phyloP scores from a whole-genome alignment of 2,888 invertebrate species.

The Phytoseiulus persimilis region DNA sequence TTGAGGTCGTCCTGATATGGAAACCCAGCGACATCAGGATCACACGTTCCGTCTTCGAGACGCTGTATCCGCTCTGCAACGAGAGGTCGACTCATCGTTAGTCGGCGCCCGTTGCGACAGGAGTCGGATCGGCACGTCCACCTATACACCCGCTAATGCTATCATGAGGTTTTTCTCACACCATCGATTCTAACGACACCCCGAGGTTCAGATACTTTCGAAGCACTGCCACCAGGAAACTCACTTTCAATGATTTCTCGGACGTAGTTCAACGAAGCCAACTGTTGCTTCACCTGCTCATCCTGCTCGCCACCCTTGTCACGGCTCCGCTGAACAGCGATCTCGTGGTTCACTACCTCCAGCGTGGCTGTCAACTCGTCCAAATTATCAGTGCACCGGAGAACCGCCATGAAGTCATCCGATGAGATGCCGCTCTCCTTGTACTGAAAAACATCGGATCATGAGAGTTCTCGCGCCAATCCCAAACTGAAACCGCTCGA shows the following conservation, averaged over 20 bases:
- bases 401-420: slow-evolving; percentile 73
- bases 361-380: slow-evolving; percentile 74
- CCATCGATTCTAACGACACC: too few species aligned
- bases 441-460: slow-evolving; percentile 58
- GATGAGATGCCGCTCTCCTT: slow-evolving; percentile 66
- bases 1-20: slow-evolving; percentile 32
- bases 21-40: not conserved
- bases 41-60: slow-evolving; percentile 36
- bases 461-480: not conserved
- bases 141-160: too few species aligned
- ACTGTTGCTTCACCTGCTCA: slow-evolving; percentile 69
- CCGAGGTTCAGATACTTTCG: too few species aligned
- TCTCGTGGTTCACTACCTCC: slow-evolving; percentile 70
- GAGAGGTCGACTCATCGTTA: not conserved
- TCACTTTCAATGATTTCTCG: slow-evolving; percentile 62
- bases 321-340: slow-evolving; percentile 63
- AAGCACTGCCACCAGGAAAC: slow-evolving; percentile 48
- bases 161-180: too few species aligned
- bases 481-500: not conserved
- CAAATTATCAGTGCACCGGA: slow-evolving; percentile 67
- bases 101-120: too few species aligned
- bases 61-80: slow-evolving; percentile 17
- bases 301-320: slow-evolving; percentile 78
- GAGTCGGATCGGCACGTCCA: too few species aligned
- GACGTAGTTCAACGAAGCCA: slow-evolving; percentile 73